These are phyloP conservation scores for Zophobas morio DNA, from an alignment of 1,140 invertebrate species.

Conservation along the genomic window DNA sequence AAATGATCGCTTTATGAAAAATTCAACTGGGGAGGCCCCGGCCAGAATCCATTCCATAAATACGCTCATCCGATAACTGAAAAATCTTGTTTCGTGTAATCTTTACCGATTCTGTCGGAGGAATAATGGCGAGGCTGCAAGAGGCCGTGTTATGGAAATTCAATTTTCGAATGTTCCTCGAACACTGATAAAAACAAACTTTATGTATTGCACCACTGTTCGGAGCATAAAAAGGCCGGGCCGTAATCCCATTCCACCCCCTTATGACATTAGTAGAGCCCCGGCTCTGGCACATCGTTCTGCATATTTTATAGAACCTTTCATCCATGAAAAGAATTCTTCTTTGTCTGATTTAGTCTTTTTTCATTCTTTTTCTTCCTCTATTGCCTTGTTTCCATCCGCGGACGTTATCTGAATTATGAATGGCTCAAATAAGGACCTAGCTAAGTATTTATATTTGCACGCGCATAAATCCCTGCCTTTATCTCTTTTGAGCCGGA, in stretches of 20 bases:
- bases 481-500: background rate
- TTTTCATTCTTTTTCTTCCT: constrained; percentile 11
- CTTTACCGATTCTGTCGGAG: constrained; percentile 34
- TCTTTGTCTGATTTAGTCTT: constrained; percentile 51
- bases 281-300: constrained; percentile 52
- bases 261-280: constrained; percentile 54
- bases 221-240: constrained; percentile 47
- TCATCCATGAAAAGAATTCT: constrained; percentile 50
- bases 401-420: constrained; percentile 48
- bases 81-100: constrained; percentile 48
- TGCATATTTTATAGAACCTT: constrained; percentile 54
- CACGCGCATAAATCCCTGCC: background rate
- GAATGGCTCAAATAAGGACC: constrained; percentile 36
- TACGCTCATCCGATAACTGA: constrained; percentile 47
- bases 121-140: constrained; percentile 39
- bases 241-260: constrained; percentile 49
- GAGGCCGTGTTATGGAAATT: constrained; percentile 34
- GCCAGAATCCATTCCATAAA: constrained; percentile 43
- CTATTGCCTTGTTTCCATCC: constrained; percentile 34
- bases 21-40: constrained; percentile 22
- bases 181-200: constrained; percentile 50
- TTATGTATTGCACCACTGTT: constrained; percentile 48
- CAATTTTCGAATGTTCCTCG: constrained; percentile 45
- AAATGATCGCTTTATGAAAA: constrained; percentile 44
- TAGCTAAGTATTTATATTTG: constrained; percentile 29